These are phyloP conservation scores for Thyatira batis DNA, from an alignment of 2,888 invertebrate species.

Conservation along the genomic window DNA sequence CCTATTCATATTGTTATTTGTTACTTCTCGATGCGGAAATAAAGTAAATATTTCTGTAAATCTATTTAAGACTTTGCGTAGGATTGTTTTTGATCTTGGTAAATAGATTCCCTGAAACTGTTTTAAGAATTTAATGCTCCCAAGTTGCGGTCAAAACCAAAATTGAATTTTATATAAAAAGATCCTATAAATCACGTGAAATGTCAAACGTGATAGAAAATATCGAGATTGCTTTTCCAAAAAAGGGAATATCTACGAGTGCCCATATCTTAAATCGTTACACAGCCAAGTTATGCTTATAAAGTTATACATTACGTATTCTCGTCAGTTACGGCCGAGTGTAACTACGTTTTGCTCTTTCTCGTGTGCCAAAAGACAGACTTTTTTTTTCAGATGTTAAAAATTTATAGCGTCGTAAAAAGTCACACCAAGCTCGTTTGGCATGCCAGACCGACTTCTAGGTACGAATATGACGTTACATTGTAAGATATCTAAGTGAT, in stretches of 20 bases:
- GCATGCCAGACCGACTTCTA: constrained; percentile 48
- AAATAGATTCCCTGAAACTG: no score
- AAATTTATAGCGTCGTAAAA: constrained; percentile 77
- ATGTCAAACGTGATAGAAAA: not conserved
- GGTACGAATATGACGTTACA: constrained; percentile 61
- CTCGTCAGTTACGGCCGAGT: constrained; percentile 40
- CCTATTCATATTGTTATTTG: no score
- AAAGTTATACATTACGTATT: constrained; percentile 39
- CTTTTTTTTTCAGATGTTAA: constrained; percentile 70
- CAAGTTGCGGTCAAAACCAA: no score
- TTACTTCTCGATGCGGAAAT: no score
- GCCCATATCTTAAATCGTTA: constrained; percentile 1
- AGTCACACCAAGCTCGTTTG: constrained; percentile 61
- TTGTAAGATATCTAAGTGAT: constrained; percentile 48
- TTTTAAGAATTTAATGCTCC: no score
- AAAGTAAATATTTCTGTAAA: no score
- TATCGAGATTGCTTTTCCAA: not conserved
- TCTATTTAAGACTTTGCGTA: no score
- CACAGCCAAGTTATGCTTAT: constrained; percentile 1
- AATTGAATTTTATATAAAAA: no score
- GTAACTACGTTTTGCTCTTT: constrained; percentile 47
- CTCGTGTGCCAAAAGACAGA: constrained; percentile 53
- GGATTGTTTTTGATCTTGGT: not conserved
- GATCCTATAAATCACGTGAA: not conserved
- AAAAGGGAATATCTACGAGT: not conserved